These are phyloP conservation scores for Pycnomerus fuliginosus DNA, from an alignment of 2,888 invertebrate species.

Conservation along the genomic window DNA sequence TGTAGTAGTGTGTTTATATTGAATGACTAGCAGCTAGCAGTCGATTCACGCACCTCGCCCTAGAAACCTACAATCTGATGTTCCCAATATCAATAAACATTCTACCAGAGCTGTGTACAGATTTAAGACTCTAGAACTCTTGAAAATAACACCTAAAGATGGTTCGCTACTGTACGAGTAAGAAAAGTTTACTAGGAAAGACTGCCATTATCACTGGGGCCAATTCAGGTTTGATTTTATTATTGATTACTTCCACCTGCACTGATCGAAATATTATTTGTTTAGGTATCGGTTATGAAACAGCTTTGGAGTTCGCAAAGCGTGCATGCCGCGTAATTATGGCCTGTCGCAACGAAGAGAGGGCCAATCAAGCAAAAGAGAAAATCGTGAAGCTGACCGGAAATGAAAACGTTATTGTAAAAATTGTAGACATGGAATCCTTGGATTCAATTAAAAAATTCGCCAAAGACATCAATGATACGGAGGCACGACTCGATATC, in stretches of 20 bases:
- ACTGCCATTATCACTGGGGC: not conserved
- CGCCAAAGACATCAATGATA: conserved; percentile 58
- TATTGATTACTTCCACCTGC: too few species aligned
- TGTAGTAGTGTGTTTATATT: too few species aligned
- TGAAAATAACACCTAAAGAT: too few species aligned
- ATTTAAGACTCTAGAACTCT: too few species aligned
- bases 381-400: conserved; percentile 42
- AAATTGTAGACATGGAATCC: conserved; percentile 57
- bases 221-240: not conserved
- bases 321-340: conserved; percentile 58
- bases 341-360: conserved; percentile 53
- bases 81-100: too few species aligned
- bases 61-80: too few species aligned
- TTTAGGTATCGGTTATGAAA: conserved; percentile 52
- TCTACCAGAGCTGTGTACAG: too few species aligned
- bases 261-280: not conserved
- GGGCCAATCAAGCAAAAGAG: conserved; percentile 33
- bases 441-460: conserved; percentile 60
- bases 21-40: too few species aligned
- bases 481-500: conserved; percentile 60
- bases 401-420: conserved; percentile 46
- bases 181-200: not conserved
- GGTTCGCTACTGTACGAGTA: not conserved
- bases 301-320: conserved; percentile 51
- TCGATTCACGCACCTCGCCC: too few species aligned